Evolutionary conservation across 2,113 vertebrate genomes (phyloP), one percentile per base, ranked within the genome.

Genomic region (Balaeniceps rex): DNA sequence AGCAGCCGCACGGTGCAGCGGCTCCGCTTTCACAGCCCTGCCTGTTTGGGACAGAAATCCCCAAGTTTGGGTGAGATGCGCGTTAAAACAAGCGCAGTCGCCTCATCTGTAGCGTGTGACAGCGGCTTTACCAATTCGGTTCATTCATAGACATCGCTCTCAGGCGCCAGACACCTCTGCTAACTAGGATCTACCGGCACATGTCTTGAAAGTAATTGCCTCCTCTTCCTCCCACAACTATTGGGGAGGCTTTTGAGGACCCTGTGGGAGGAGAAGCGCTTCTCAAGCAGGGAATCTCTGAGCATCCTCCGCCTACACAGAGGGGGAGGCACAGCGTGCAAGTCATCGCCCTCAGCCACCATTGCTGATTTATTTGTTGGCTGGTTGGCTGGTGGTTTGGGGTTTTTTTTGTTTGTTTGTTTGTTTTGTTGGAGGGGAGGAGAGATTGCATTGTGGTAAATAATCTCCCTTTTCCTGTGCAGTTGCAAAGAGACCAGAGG

Each of bases 91-190:
- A 60, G 63, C 0, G 12, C 44, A 25, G 58, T 34, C 3, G 0
- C 58, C 28, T 71, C 66, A 40, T 82, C 85, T 63, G 78, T 23
- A 31, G 38, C 1, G 8, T 36, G 80, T 29, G 74, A 46, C 71
- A 47, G 89, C 85, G 57, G 54, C 51, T 74, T 75, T 58, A 14
- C n/a, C 46, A 24, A 8, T 15, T 54, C 4, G 2, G 3, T 80
- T 81, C 60, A 1, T 23, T 92, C 92, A 34, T 0, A 77, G 75
- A 12, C 75, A 55, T 29, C 4, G 2, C 38, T 66, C 64, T 12
- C 31, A 14, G 83, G 79, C 2, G 9, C 83, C 88, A 95, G 90
- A 86, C 85, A 86, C 17, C 79, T 88, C 95, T 77, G 75, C 60
- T 36, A 66, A n/a, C 63, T 14, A 7, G n/a, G 29, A 78, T 33